phyloP scores from a whole-genome alignment of 2,797 vertebrate genomes.

The Siniperca scherzeri region DNA sequence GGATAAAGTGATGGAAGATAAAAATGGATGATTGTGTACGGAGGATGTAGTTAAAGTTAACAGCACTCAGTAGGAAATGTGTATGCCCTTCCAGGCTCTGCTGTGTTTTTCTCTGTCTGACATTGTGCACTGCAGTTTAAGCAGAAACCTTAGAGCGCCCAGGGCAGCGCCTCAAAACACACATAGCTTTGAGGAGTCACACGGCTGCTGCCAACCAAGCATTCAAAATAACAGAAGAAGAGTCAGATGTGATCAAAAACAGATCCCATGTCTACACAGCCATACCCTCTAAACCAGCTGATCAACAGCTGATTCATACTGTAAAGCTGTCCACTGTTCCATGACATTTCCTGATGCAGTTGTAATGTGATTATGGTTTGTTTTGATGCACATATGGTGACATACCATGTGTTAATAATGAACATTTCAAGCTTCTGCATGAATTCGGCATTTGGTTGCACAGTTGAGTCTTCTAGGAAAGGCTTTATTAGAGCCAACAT shows the following conservation, averaged over 20 bases:
- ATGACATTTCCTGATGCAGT: constrained; percentile 1
- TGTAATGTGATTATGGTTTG: constrained; percentile 8
- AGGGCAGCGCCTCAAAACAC: constrained; percentile 39
- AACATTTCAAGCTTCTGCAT: constrained; percentile 9
- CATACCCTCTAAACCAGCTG: constrained; percentile 13
- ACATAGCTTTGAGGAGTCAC: constrained; percentile 32
- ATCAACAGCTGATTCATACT: constrained; percentile 27
- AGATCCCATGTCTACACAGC: not conserved
- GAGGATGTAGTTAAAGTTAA: constrained; percentile 32
- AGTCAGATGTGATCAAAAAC: constrained; percentile 23
- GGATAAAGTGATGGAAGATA: not conserved
- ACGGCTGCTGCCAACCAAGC: constrained; percentile 11
- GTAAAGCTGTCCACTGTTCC: not conserved
- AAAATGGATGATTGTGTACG: not conserved
- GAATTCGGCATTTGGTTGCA: not conserved
- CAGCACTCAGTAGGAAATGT: constrained; percentile 26
- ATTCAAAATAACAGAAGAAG: not conserved
- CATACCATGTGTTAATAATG: constrained; percentile 28
- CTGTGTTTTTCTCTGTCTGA: constrained; percentile 23
- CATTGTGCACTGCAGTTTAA: constrained; percentile 28
- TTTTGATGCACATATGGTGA: constrained; percentile 41
- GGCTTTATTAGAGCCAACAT: not conserved
- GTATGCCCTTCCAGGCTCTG: constrained; percentile 19
- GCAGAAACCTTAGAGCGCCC: constrained; percentile 7
- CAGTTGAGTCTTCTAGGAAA: not conserved